Evolutionary conservation across 2,888 invertebrate genomes (phyloP).

Genomic region (Agrilus mali): DNA sequence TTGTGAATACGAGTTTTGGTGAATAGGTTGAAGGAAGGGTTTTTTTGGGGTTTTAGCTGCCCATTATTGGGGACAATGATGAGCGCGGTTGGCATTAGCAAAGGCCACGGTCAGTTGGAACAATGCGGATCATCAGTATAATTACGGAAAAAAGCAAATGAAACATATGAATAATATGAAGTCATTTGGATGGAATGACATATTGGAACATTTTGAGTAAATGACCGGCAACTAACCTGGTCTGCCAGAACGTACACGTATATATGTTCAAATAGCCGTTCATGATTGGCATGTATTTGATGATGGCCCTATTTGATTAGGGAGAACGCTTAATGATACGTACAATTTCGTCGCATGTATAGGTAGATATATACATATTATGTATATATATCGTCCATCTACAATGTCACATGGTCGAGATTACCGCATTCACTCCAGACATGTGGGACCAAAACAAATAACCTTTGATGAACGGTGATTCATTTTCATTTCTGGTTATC

Average conservation of each 20-base stretch:
- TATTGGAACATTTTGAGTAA: slow-evolving; percentile 21
- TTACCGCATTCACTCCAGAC: slow-evolving; percentile 31
- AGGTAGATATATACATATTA: slow-evolving; percentile 21
- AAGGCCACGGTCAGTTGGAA: slow-evolving; percentile 12
- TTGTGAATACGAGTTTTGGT: neutral
- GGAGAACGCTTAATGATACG: slow-evolving; percentile 32
- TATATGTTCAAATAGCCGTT: slow-evolving; percentile 24
- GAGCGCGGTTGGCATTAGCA: neutral
- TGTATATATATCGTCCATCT: slow-evolving; percentile 18
- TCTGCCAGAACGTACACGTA: too few relatives aligned
- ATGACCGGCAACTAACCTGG: slow-evolving; percentile 10
- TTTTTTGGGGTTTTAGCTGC: neutral
- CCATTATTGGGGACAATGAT: neutral
- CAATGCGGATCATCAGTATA: slow-evolving; percentile 27
- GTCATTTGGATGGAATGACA: slow-evolving; percentile 23
- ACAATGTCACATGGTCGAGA: slow-evolving; percentile 30
- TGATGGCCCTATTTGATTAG: slow-evolving; percentile 34
- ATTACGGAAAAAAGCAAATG: slow-evolving; percentile 25
- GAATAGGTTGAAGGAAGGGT: neutral
- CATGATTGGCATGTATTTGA: slow-evolving; percentile 34
- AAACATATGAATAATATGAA: slow-evolving; percentile 26
- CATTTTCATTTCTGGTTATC: slow-evolving; percentile 31
- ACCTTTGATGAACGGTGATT: slow-evolving; percentile 31
- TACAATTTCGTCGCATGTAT: slow-evolving; percentile 32
- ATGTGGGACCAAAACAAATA: slow-evolving; percentile 29